Evolutionary conservation across 2,797 vertebrate genomes (phyloP).

Genomic region (Mormyrus hasselquistii): DNA sequence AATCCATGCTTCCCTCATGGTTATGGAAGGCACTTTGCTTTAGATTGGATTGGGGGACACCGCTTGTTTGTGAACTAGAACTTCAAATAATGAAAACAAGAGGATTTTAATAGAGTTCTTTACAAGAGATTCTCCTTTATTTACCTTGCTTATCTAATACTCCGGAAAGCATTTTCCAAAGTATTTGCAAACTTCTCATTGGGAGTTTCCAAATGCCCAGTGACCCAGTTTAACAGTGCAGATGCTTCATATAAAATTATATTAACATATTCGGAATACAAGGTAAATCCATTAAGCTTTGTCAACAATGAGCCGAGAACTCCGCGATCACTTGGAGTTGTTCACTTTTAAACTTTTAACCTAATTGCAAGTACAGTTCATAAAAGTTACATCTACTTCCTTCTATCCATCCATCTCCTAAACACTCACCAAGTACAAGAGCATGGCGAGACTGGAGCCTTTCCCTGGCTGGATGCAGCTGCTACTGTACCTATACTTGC

Average conservation of each 20-base stretch:
- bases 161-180: background rate
- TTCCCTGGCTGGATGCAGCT: background rate
- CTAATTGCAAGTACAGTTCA: background rate
- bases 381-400: background rate
- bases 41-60: background rate
- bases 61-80: background rate
- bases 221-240: background rate
- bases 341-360: background rate
- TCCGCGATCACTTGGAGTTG: background rate
- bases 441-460: background rate
- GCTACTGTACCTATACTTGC: background rate
- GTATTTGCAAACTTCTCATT: background rate
- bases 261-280: background rate
- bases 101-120: conserved; percentile 26
- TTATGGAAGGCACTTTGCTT: background rate
- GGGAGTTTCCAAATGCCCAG: background rate
- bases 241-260: background rate
- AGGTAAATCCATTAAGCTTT: background rate
- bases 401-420: background rate
- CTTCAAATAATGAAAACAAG: background rate
- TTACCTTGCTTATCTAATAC: conserved; percentile 1
- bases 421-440: background rate
- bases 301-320: background rate
- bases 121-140: background rate
- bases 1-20: background rate